phyloP scores from a whole-genome alignment of 1,140 invertebrate species.

The Eumaeus atala region DNA sequence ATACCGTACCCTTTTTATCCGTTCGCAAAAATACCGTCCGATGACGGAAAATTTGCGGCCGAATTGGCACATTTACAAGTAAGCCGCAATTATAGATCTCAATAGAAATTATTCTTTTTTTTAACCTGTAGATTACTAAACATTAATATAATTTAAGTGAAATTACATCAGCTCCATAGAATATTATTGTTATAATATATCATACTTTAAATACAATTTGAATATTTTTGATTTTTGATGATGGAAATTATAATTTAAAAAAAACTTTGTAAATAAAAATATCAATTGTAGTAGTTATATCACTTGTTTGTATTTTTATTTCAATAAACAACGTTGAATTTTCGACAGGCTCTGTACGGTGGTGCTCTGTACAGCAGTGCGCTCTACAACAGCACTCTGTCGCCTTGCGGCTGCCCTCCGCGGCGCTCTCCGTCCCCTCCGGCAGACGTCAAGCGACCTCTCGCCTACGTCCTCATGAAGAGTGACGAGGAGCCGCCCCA shows the following conservation, averaged over 20 bases:
- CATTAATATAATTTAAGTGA: too few relatives aligned
- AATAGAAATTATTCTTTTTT: background rate
- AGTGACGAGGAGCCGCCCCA: slow-evolving; percentile 74
- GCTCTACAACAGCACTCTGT: slow-evolving; percentile 75
- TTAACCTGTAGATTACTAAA: too few relatives aligned
- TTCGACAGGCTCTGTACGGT: slow-evolving; percentile 62
- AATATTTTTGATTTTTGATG: too few relatives aligned
- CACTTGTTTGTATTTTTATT: too few relatives aligned
- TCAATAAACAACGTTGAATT: background rate
- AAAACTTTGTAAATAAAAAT: too few relatives aligned
- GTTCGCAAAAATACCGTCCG: slow-evolving; percentile 78
- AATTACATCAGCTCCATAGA: too few relatives aligned
- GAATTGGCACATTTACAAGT: slow-evolving; percentile 78
- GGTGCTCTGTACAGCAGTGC: slow-evolving; percentile 72
- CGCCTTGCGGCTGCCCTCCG: slow-evolving; percentile 66
- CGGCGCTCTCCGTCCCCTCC: slow-evolving; percentile 73
- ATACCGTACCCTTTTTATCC: slow-evolving; percentile 83
- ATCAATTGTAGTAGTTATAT: too few relatives aligned
- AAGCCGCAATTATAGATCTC: slow-evolving; percentile 16
- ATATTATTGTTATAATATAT: too few relatives aligned
- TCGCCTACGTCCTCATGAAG: slow-evolving; percentile 76
- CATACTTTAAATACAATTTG: too few relatives aligned
- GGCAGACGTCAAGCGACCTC: slow-evolving; percentile 62
- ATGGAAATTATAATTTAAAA: too few relatives aligned
- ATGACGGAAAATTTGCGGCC: slow-evolving; percentile 76